phyloP scores from a whole-genome alignment of 35 echinoderm and acorn worm species.

The Acanthaster planci region DNA sequence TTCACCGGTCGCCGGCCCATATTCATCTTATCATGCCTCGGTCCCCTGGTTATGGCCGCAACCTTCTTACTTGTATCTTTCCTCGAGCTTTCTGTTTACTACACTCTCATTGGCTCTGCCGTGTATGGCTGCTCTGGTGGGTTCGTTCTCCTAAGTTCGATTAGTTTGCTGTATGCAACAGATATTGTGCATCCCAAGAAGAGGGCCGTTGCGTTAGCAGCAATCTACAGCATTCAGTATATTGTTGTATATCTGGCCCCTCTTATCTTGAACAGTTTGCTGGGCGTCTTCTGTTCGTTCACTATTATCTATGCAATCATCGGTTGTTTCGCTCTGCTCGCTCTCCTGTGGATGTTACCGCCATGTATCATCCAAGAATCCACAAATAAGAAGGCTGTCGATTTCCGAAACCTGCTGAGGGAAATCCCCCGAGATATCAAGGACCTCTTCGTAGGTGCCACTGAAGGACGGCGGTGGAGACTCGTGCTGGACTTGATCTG shows the following conservation, averaged over 20 bases:
- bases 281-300: not conserved
- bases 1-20: conserved; percentile 4
- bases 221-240: not conserved
- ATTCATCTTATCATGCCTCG: not conserved
- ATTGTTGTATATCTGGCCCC: not conserved
- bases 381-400: not conserved
- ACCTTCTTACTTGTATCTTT: not conserved
- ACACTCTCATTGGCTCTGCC: not conserved
- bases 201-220: not conserved
- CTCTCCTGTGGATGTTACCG: conserved; percentile 2
- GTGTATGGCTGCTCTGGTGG: not conserved
- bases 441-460: not conserved
- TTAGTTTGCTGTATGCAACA: not conserved
- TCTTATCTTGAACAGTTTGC: not conserved
- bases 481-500: not conserved
- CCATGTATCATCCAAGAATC: not conserved
- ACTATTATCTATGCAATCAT: not conserved
- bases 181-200: not conserved
- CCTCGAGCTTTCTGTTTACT: not conserved
- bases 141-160: not conserved
- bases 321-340: not conserved
- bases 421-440: not conserved
- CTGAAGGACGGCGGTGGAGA: not conserved
- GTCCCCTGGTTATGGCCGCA: not conserved
- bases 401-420: not conserved